Percentiles rank a stretch among this genome's conserved stretches.
Evolutionary conservation across 2,888 invertebrate genomes (phyloP).

Genomic region (Drosophila mayaguana): DNA sequence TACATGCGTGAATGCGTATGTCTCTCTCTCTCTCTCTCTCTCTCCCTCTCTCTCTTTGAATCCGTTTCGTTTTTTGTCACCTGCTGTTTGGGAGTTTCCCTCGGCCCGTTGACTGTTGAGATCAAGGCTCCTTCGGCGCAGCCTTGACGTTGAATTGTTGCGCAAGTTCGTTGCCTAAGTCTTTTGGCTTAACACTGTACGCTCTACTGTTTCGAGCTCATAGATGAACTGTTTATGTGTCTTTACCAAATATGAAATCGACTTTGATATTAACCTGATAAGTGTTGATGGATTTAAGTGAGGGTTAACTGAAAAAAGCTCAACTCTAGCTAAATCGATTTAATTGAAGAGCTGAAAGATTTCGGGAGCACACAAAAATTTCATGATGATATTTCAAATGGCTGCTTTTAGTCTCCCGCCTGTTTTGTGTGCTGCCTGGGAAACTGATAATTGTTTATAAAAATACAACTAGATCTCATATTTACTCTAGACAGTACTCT

Average conservation of each 20-base stretch:
- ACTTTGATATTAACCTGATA: slow-evolving; percentile 18
- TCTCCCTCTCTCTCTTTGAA: neutral
- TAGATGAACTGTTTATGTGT: slow-evolving; percentile 16
- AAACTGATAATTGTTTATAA: neutral
- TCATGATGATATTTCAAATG: neutral
- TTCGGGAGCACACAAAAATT: too few species aligned
- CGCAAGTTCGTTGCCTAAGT: slow-evolving; percentile 70
- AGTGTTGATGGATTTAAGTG: slow-evolving; percentile 6
- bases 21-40: neutral
- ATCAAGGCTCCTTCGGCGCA: slow-evolving; percentile 66
- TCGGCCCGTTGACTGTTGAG: slow-evolving; percentile 61
- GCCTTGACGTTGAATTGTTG: slow-evolving; percentile 77
- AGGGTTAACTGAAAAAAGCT: slow-evolving; percentile 5
- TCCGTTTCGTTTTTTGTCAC: slow-evolving; percentile 46
- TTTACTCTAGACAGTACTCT: neutral
- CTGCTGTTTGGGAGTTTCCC: slow-evolving; percentile 57
- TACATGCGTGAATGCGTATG: neutral
- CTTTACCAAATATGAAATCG: slow-evolving; percentile 8
- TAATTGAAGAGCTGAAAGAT: too few species aligned
- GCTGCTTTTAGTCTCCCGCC: neutral
- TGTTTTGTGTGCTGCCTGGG: neutral
- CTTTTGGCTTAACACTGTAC: slow-evolving; percentile 50
- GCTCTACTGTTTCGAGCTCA: slow-evolving; percentile 27
- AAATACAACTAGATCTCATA: neutral
- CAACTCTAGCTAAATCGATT: too few species aligned